phyloP scores from a whole-genome alignment of 2,113 vertebrate genomes.

The Podocnemis expansa region DNA sequence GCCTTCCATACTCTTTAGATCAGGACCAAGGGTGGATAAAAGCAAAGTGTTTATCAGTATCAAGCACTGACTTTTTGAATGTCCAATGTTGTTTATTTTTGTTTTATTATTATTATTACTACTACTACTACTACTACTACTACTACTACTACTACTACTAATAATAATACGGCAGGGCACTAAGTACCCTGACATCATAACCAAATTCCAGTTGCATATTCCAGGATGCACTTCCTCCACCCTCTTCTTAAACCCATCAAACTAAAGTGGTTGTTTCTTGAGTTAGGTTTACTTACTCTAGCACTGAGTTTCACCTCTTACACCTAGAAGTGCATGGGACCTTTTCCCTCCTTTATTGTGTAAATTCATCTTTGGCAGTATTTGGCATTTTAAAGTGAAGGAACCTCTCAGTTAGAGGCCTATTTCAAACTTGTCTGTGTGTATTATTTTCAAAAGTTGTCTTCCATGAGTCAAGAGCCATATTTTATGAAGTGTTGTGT shows the following conservation, averaged over 20 bases:
- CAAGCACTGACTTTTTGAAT: not conserved
- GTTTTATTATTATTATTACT: no score
- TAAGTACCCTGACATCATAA: not conserved
- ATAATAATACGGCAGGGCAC: not conserved
- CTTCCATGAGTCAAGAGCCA: rapidly evolving
- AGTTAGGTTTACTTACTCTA: not conserved
- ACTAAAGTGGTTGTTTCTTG: not conserved
- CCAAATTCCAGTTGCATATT: not conserved
- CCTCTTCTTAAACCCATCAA: not conserved
- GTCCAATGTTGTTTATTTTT: not conserved
- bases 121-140: no score
- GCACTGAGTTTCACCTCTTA: not conserved
- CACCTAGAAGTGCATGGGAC: not conserved
- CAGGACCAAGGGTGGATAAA: not conserved
- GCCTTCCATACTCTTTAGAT: not conserved
- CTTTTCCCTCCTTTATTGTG: not conserved
- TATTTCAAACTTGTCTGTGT: not conserved
- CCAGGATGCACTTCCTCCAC: not conserved
- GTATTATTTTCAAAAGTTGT: not conserved
- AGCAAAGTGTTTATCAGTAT: not conserved
- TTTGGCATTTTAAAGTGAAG: not conserved
- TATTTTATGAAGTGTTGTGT: not conserved
- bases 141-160: no score
- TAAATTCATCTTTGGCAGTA: not conserved
- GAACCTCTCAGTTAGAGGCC: not conserved